A percentile compares a stretch with the other conserved stretches of the same genome.
Evolutionary conservation across 2,113 vertebrate species (phyloP).

Genomic region (Microtus pennsylvanicus): DNA sequence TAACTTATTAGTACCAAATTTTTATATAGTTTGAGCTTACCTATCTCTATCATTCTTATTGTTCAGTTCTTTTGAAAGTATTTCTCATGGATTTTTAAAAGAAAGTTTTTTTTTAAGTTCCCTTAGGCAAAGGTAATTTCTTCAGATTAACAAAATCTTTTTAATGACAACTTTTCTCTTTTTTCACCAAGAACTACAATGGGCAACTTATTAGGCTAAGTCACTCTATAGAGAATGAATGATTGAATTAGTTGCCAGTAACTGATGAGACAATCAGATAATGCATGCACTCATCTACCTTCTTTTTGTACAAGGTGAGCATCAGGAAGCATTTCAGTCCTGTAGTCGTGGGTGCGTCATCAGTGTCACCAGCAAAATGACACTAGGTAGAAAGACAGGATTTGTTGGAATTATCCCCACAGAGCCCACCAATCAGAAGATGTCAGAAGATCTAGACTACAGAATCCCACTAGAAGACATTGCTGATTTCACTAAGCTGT

Average conservation of each 20-base stretch:
- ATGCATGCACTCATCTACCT: background rate
- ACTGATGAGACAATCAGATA: constrained; percentile 8
- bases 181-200: background rate
- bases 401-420: background rate
- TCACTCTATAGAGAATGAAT: constrained; percentile 38
- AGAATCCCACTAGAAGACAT: background rate
- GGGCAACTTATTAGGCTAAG: background rate
- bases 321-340: background rate
- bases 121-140: background rate
- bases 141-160: background rate
- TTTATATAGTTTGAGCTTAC: background rate
- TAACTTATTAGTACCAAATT: background rate
- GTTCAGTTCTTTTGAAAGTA: background rate
- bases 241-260: constrained; percentile 30
- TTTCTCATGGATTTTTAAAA: background rate
- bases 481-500: background rate
- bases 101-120: background rate
- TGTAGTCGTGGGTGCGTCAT: background rate
- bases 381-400: background rate
- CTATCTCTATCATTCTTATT: background rate
- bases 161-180: background rate
- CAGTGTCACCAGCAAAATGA: constrained; percentile 20
- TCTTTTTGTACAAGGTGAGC: background rate
- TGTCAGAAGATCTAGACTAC: background rate
- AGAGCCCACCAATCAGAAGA: background rate